These are phyloP conservation scores for Ferdinandea cuprea DNA, from an alignment of 2,888 invertebrate species.

Conservation along the genomic window DNA sequence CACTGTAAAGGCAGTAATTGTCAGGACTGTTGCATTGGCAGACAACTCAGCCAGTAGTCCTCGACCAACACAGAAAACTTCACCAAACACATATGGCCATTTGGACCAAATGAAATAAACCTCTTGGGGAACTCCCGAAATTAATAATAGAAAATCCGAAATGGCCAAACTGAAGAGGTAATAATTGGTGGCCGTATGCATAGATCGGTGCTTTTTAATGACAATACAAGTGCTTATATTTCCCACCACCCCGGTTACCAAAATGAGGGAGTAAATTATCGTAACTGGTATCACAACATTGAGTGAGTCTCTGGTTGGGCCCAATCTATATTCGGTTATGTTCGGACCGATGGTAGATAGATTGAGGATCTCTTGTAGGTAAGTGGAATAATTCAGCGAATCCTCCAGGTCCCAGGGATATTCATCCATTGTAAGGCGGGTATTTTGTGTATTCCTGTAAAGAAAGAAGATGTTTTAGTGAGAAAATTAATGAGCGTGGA, in stretches of 20 bases:
- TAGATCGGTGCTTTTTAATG: constrained; percentile 90
- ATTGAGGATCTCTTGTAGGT: constrained; percentile 55
- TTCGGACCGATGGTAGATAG: constrained; percentile 47
- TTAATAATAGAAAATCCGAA: constrained; percentile 90
- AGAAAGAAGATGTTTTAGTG: constrained; percentile 11
- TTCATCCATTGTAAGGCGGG: constrained; percentile 56
- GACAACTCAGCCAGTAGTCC: constrained; percentile 92
- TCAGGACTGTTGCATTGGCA: constrained; percentile 90
- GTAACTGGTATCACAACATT: constrained; percentile 88
- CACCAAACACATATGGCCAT: constrained; percentile 91
- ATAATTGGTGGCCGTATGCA: constrained; percentile 92
- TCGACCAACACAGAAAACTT: constrained; percentile 90
- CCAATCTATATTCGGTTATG: constrained; percentile 74
- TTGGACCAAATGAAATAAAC: constrained; percentile 91
- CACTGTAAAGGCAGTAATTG: constrained; percentile 93
- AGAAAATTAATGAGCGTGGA: not conserved
- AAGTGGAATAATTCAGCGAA: constrained; percentile 50
- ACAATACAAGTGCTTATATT: constrained; percentile 94
- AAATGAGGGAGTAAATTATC: constrained; percentile 90
- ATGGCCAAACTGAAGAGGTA: constrained; percentile 93
- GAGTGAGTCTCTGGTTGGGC: constrained; percentile 86
- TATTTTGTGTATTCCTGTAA: constrained; percentile 26
- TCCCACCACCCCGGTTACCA: constrained; percentile 90
- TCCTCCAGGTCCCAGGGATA: constrained; percentile 53
- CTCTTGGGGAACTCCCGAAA: constrained; percentile 89